phyloP scores from a whole-genome alignment of 2,888 invertebrate genomes.

The Drosophila fulvimacula region DNA sequence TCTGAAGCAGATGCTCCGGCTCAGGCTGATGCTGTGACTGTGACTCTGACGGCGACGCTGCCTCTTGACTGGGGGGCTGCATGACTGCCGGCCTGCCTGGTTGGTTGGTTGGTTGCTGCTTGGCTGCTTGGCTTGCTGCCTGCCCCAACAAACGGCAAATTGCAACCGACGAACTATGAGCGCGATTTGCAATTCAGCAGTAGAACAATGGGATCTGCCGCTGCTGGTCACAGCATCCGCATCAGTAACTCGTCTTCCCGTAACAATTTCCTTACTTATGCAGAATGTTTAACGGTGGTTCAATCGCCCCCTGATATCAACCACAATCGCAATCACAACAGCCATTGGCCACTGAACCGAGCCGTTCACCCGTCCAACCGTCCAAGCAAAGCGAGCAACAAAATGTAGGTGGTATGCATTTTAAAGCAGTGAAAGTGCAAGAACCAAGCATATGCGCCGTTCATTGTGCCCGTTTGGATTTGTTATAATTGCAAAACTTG shows the following conservation, averaged over 20 bases:
- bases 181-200: constrained; percentile 74
- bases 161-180: constrained; percentile 70
- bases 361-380: not conserved
- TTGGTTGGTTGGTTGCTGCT: constrained; percentile 5
- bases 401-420: constrained; percentile 78
- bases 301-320: constrained; percentile 48
- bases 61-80: constrained; percentile 6
- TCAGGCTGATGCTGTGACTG: constrained; percentile 3
- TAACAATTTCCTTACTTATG: constrained; percentile 76
- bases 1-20: constrained; percentile 28
- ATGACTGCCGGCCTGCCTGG: too few species aligned
- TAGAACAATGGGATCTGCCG: constrained; percentile 70
- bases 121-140: constrained; percentile 46
- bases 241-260: constrained; percentile 70
- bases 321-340: constrained; percentile 15
- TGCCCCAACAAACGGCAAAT: constrained; percentile 78
- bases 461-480: constrained; percentile 54
- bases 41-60: constrained; percentile 8
- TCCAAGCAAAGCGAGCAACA: constrained; percentile 63
- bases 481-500: constrained; percentile 53
- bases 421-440: constrained; percentile 77
- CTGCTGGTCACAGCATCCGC: constrained; percentile 53
- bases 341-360: constrained; percentile 68
- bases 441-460: constrained; percentile 58
- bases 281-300: constrained; percentile 74